Evolutionary conservation across 1,140 invertebrate genomes (phyloP).

Genomic region (Gryllus bimaculatus): DNA sequence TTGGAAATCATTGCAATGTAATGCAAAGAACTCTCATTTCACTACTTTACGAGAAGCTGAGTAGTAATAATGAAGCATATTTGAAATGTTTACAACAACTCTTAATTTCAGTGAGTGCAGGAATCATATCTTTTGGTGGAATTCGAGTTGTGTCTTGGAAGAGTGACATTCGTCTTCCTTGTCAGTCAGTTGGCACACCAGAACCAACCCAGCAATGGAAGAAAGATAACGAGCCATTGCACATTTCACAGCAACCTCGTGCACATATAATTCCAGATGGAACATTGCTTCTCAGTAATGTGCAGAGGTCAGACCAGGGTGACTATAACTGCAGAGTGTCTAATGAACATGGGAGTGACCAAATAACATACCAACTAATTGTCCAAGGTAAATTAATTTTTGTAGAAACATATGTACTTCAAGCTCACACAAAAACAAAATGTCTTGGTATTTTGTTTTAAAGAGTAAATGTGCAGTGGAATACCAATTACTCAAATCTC

Average conservation of each 20-base stretch:
- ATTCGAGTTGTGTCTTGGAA: slow-evolving; percentile 27
- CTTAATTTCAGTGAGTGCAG: slow-evolving; percentile 32
- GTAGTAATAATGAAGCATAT: too few species aligned
- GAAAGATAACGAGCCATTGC: slow-evolving; percentile 18
- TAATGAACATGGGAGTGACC: slow-evolving; percentile 37
- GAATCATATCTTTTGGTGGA: slow-evolving; percentile 30
- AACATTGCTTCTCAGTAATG: slow-evolving; percentile 25
- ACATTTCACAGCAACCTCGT: slow-evolving; percentile 20
- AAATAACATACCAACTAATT: slow-evolving; percentile 38
- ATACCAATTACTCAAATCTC: neutral
- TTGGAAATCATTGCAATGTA: too few species aligned
- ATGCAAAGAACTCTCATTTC: too few species aligned
- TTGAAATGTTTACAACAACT: too few species aligned
- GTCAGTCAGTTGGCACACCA: slow-evolving; percentile 35
- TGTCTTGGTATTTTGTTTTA: neutral
- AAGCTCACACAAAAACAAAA: slow-evolving; percentile 6
- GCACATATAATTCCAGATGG: slow-evolving; percentile 20
- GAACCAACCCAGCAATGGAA: slow-evolving; percentile 34
- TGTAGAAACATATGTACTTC: neutral
- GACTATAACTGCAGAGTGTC: slow-evolving; percentile 35
- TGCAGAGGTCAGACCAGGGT: slow-evolving; percentile 28
- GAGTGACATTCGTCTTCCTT: slow-evolving; percentile 33
- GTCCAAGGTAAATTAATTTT: slow-evolving; percentile 40
- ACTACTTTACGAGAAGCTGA: too few species aligned
- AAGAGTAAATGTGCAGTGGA: neutral